These are phyloP conservation scores for Ectropis grisescens DNA, from an alignment of 1,140 invertebrate species.

Conservation along the genomic window DNA sequence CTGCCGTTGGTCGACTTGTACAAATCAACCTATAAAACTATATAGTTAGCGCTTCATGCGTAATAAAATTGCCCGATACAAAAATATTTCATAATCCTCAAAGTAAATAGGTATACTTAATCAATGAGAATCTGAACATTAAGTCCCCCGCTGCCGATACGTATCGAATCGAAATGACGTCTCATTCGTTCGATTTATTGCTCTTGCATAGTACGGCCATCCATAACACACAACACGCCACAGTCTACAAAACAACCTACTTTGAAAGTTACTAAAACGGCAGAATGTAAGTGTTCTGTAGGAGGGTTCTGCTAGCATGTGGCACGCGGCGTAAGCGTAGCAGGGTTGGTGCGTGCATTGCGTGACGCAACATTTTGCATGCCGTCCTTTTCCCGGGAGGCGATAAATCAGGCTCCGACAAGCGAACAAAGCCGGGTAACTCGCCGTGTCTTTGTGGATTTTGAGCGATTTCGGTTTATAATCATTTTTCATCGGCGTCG, in stretches of 20 bases:
- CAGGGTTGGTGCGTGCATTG: conserved; percentile 18
- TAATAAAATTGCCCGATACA: too few species aligned
- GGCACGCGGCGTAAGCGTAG: too few species aligned
- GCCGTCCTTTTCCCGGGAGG: conserved; percentile 30
- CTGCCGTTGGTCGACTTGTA: too few species aligned
- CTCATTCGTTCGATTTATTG: conserved; percentile 65
- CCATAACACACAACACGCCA: too few species aligned
- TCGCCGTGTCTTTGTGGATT: conserved; percentile 66
- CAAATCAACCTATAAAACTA: too few species aligned
- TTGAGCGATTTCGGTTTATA: conserved; percentile 63
- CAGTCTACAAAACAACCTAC: too few species aligned
- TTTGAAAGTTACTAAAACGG: too few species aligned
- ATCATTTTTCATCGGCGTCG: conserved; percentile 56
- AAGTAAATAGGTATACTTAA: conserved; percentile 61
- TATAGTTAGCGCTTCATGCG: too few species aligned
- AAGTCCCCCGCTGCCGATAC: conserved; percentile 44
- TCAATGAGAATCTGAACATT: conserved; percentile 48
- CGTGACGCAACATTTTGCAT: conserved; percentile 67
- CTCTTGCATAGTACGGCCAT: conserved; percentile 30
- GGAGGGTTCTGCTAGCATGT: too few species aligned
- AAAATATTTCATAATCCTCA: conserved; percentile 43
- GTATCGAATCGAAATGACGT: conserved; percentile 64
- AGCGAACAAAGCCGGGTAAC: conserved; percentile 64
- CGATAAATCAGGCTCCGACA: conserved; percentile 56
- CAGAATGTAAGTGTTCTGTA: too few species aligned